A percentile compares a stretch with the other conserved stretches of the same genome.
Conservation (phyloP, 2,888 invertebrate species). For the Enchytraeus crypticus region DNA sequence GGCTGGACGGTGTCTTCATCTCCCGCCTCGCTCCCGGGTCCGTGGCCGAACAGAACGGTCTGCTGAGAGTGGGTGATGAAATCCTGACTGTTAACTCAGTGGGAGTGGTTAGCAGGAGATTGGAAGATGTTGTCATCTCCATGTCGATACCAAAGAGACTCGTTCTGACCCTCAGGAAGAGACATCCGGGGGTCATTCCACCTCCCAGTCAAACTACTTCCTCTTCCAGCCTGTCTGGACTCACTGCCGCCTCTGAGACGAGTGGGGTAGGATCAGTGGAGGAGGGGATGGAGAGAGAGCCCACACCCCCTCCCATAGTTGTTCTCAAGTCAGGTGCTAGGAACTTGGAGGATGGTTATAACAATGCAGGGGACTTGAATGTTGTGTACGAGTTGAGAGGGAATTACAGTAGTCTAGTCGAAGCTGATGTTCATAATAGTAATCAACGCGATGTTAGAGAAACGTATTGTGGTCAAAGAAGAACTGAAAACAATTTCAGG, state of each 20-base stretch:
- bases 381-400: no score
- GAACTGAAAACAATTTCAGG: no score
- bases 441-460: no score
- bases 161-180: conserved; percentile 70
- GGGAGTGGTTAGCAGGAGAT: conserved; percentile 90
- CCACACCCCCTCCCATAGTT: background rate
- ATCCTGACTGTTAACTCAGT: conserved; percentile 95
- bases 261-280: background rate
- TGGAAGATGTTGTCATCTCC: conserved; percentile 97
- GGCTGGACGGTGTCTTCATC: conserved; percentile 94
- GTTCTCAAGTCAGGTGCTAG: background rate
- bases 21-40: conserved; percentile 90
- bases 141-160: conserved; percentile 96
- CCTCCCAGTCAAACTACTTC: conserved; percentile 1
- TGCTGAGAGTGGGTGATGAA: conserved; percentile 94
- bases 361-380: no score
- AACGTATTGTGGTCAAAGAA: no score
- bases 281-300: background rate
- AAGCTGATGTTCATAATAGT: no score
- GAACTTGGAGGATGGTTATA: no score
- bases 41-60: conserved; percentile 92
- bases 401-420: no score
- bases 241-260: no score
- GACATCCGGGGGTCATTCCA: no score
- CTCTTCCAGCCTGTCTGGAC: background rate